These are phyloP conservation scores for Dendrophyllia cribrosa DNA, from an alignment of 64 coral and sea anemone species.

Conservation along the genomic window DNA sequence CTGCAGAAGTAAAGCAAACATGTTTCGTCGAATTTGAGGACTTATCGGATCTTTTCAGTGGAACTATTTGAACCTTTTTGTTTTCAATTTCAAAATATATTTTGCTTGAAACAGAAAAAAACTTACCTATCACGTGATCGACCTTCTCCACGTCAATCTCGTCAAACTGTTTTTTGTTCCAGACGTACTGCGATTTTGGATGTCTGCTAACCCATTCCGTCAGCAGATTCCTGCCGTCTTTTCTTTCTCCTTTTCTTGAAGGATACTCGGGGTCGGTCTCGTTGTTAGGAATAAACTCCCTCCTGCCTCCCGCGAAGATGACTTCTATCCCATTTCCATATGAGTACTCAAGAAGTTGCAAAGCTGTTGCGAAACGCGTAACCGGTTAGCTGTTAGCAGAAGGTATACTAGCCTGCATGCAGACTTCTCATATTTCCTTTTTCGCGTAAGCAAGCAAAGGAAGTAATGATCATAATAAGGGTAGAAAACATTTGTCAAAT, in stretches of 20 bases:
- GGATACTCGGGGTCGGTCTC: constrained; percentile 71
- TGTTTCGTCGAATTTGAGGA: too few relatives aligned
- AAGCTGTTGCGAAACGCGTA: constrained; percentile 52
- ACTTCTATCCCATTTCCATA: constrained; percentile 92
- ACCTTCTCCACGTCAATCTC: constrained; percentile 71
- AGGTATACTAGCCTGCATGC: too few relatives aligned
- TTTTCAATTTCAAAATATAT: too few relatives aligned
- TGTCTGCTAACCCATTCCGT: constrained; percentile 73
- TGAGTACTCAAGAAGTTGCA: constrained; percentile 89
- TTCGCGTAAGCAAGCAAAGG: too few relatives aligned
- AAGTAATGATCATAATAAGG: too few relatives aligned
- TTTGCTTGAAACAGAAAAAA: background rate
- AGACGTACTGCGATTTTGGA: constrained; percentile 65
- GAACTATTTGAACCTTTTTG: too few relatives aligned
- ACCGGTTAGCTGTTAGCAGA: background rate
- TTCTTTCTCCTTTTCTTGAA: constrained; percentile 26
- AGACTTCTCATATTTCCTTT: too few relatives aligned
- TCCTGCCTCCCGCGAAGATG: constrained; percentile 83
- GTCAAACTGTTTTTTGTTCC: constrained; percentile 90
- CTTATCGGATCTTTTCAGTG: too few relatives aligned
- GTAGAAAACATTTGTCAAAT: too few relatives aligned
- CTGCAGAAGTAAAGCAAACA: too few relatives aligned
- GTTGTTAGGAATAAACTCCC: constrained; percentile 72
- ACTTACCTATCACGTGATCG: constrained; percentile 87
- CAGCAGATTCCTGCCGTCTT: constrained; percentile 81